phyloP scores from a whole-genome alignment of 2,113 vertebrate species.

The Paracyprichromis sp. region DNA sequence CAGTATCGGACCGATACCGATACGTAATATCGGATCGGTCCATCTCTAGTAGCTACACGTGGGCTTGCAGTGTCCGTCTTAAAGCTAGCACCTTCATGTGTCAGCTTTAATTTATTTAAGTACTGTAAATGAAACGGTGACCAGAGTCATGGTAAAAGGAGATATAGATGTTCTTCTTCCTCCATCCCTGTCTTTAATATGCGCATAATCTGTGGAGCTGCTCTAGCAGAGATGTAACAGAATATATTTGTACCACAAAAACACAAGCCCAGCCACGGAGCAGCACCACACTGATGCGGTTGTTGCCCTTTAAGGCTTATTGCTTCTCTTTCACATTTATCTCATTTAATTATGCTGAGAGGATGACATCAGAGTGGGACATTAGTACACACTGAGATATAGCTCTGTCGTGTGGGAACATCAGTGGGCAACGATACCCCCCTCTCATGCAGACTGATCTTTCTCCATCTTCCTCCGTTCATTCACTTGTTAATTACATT shows the following conservation, averaged over 20 bases:
- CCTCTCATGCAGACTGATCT: neutral
- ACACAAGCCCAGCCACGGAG: neutral
- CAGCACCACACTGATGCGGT: neutral
- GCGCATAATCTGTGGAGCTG: neutral
- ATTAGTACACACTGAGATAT: conserved; percentile 18
- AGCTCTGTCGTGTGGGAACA: conserved; percentile 16
- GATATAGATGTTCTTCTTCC: neutral
- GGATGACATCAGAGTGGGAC: conserved; percentile 41
- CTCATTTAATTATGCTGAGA: conserved; percentile 53
- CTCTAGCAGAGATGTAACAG: neutral
- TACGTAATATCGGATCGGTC: too few relatives aligned
- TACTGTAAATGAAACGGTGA: neutral
- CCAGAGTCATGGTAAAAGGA: neutral
- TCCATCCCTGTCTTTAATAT: neutral
- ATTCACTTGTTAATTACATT: conserved; percentile 50
- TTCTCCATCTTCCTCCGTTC: conserved; percentile 13
- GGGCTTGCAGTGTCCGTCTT: neutral
- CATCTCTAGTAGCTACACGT: neutral
- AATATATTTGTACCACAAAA: neutral
- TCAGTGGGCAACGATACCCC: neutral
- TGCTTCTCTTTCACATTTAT: conserved; percentile 14
- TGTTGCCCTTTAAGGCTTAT: neutral
- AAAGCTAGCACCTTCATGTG: neutral
- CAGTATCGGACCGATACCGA: too few relatives aligned
- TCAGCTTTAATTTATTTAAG: neutral